Conservation (phyloP, 2,797 vertebrate genomes). For the Bradypodion ventrale region DNA sequence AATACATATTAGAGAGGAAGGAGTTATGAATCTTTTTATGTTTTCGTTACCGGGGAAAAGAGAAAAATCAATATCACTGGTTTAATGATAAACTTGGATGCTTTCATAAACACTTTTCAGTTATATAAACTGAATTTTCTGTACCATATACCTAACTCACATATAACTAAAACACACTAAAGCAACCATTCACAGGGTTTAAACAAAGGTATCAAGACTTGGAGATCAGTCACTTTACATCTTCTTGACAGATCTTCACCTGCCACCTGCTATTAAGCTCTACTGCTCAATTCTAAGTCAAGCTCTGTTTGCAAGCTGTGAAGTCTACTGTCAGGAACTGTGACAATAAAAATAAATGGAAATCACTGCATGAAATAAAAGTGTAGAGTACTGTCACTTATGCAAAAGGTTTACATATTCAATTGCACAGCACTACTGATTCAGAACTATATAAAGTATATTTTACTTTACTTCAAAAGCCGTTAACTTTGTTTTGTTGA, state of each 20-base stretch:
- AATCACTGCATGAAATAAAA: constrained; percentile 22
- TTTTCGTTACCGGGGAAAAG: not conserved
- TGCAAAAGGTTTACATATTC: constrained; percentile 10
- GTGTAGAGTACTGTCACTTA: not conserved
- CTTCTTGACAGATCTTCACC: constrained; percentile 27
- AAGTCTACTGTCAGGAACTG: constrained; percentile 13
- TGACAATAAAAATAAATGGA: constrained; percentile 33
- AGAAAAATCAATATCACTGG: not conserved
- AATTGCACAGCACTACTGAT: not conserved
- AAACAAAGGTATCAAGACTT: not conserved
- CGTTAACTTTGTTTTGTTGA: not conserved
- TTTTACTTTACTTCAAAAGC: not conserved
- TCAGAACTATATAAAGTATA: constrained; percentile 7
- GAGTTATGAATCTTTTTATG: constrained; percentile 33
- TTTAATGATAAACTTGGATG: not conserved
- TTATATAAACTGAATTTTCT: not conserved
- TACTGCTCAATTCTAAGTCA: constrained; percentile 21
- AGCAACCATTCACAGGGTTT: not conserved
- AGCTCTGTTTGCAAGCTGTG: constrained; percentile 19
- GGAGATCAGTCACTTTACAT: constrained; percentile 29
- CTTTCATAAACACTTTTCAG: not conserved
- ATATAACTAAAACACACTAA: not conserved
- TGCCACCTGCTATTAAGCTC: constrained; percentile 34
- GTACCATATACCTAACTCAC: not conserved
- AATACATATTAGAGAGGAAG: not conserved